phyloP scores from a whole-genome alignment of 2,797 vertebrate species.

The Euphonia xanthogaster region DNA sequence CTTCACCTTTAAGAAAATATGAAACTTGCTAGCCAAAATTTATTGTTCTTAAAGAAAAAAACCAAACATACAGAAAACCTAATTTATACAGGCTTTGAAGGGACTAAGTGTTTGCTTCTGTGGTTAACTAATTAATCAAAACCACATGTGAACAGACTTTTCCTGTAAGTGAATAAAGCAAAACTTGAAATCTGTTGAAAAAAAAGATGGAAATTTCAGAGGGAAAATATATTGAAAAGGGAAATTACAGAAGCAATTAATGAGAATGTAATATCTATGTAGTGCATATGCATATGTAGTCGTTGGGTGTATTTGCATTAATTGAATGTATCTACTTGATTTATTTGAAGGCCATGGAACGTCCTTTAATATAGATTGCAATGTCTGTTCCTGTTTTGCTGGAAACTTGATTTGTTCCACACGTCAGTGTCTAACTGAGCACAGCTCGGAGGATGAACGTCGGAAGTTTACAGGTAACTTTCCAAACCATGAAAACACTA shows the following conservation, averaged over 20 bases:
- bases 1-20: not conserved
- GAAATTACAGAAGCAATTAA: not conserved
- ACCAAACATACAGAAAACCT: not conserved
- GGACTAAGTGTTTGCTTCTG: not conserved
- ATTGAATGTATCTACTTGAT: not conserved
- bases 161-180: not conserved
- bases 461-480: constrained; percentile 84
- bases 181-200: not conserved
- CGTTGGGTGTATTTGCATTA: not conserved
- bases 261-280: not conserved
- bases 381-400: constrained; percentile 89
- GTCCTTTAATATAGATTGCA: constrained; percentile 88
- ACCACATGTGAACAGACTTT: not conserved
- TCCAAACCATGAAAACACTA: not conserved
- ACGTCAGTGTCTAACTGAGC: constrained; percentile 81
- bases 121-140: not conserved
- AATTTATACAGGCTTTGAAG: not conserved
- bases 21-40: not conserved
- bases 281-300: not conserved
- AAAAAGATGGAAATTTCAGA: not conserved
- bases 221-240: not conserved
- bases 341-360: constrained; percentile 84
- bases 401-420: constrained; percentile 88
- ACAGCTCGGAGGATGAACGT: constrained; percentile 82
- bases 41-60: not conserved